Evolutionary conservation across 2,113 vertebrate species (phyloP).

Genomic region (Ginglymostoma cirratum): DNA sequence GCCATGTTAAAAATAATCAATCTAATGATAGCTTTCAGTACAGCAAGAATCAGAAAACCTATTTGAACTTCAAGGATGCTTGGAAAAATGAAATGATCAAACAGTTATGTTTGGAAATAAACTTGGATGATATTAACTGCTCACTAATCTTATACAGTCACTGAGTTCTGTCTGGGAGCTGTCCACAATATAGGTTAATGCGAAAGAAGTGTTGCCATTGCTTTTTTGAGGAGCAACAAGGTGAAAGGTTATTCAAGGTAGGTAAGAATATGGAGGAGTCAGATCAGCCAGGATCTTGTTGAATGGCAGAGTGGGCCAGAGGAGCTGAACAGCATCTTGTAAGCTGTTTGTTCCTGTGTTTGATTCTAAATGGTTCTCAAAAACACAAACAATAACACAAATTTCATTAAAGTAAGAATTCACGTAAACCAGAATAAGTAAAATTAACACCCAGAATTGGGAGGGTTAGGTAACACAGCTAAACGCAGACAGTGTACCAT

Average conservation of each 20-base stretch:
- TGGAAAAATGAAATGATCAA: not conserved
- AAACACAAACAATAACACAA: not conserved
- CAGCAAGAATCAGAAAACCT: not conserved
- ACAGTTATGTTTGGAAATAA: not conserved
- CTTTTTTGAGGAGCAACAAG: too few relatives aligned
- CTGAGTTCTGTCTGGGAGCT: not conserved
- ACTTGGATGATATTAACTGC: not conserved
- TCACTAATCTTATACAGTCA: slow-evolving; percentile 8
- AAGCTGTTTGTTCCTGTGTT: too few relatives aligned
- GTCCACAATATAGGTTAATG: not conserved
- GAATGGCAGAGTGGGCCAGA: too few relatives aligned
- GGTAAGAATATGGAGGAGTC: too few relatives aligned
- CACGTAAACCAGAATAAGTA: not conserved
- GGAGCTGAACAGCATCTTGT: too few relatives aligned
- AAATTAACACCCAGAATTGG: not conserved
- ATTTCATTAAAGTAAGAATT: not conserved
- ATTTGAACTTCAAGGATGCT: not conserved
- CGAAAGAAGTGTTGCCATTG: not conserved
- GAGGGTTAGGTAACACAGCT: not conserved
- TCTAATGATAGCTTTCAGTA: not conserved
- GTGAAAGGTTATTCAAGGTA: too few relatives aligned
- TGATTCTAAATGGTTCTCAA: too few relatives aligned
- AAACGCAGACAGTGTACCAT: not conserved
- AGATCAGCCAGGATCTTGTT: too few relatives aligned
- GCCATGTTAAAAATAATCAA: not conserved